These are phyloP conservation scores for Philereme transversata DNA, from an alignment of 2,888 invertebrate genomes.

Conservation along the genomic window DNA sequence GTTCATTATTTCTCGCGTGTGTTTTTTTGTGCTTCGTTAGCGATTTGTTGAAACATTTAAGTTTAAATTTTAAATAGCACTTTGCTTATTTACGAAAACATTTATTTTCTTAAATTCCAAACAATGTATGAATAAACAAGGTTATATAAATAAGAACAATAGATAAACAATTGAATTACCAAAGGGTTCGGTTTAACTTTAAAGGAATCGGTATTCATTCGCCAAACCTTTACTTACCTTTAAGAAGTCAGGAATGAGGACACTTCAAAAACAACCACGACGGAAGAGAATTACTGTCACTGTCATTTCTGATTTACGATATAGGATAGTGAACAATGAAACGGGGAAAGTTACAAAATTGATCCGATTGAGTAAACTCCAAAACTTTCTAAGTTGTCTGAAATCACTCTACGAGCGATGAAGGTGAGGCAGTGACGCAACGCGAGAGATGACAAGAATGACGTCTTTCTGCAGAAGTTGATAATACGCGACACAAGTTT, in stretches of 20 bases:
- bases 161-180: slow-evolving; percentile 8
- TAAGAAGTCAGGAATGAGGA: slow-evolving; percentile 15
- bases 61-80: slow-evolving; percentile 21
- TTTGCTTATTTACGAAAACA: slow-evolving; percentile 8
- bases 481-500: slow-evolving; percentile 3
- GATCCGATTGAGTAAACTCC: neutral
- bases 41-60: slow-evolving; percentile 34
- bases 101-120: neutral
- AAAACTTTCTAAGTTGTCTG: slow-evolving; percentile 1
- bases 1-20: slow-evolving; percentile 33
- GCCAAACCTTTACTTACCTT: slow-evolving; percentile 2
- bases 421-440: too few species aligned
- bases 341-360: slow-evolving; percentile 6
- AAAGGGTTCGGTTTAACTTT: slow-evolving; percentile 7
- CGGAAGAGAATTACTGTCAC: slow-evolving; percentile 10
- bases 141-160: slow-evolving; percentile 7
- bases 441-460: too few species aligned
- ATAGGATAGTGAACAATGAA: slow-evolving; percentile 9
- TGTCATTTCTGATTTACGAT: slow-evolving; percentile 22
- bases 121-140: slow-evolving; percentile 5
- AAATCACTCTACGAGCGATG: neutral
- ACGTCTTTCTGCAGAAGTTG: slow-evolving; percentile 1
- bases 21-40: slow-evolving; percentile 32
- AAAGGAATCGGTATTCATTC: slow-evolving; percentile 19
- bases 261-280: slow-evolving; percentile 20